Evolutionary conservation across 35 echinoderm and acorn worm species (phyloP).

Genomic region (Apostichopus japonicus): DNA sequence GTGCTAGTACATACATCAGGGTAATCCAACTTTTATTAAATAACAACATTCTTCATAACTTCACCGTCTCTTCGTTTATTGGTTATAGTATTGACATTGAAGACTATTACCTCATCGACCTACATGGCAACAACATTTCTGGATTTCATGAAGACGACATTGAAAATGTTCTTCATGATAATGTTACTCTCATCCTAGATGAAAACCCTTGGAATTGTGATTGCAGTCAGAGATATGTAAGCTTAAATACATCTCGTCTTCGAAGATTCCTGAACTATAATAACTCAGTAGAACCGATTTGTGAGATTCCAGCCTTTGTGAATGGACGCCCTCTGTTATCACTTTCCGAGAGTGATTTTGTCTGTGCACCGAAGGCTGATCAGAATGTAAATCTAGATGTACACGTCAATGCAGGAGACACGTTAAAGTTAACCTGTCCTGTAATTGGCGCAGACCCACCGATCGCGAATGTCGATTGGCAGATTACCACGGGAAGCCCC

Average conservation of each 20-base stretch:
- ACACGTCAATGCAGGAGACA: background rate
- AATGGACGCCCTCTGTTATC: background rate
- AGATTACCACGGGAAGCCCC: background rate
- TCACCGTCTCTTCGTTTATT: background rate
- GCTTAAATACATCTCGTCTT: background rate
- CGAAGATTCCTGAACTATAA: background rate
- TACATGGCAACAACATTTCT: background rate
- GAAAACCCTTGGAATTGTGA: slow-evolving; percentile 29
- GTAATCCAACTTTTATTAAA: background rate
- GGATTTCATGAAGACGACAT: background rate
- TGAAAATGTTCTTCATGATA: background rate
- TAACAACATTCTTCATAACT: background rate
- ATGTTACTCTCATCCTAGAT: background rate
- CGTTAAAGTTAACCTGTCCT: background rate
- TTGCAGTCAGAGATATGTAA: background rate
- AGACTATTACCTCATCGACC: background rate
- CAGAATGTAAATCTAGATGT: background rate
- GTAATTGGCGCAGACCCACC: slow-evolving; percentile 2
- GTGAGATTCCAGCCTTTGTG: background rate
- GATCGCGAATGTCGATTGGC: background rate
- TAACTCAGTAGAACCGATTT: background rate
- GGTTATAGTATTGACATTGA: background rate
- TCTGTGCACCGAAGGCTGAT: background rate
- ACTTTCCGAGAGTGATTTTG: background rate
- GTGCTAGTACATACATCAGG: too few relatives aligned